Conservation (phyloP, 64 coral and sea anemone genomes). For the Exaiptasia diaphana region DNA sequence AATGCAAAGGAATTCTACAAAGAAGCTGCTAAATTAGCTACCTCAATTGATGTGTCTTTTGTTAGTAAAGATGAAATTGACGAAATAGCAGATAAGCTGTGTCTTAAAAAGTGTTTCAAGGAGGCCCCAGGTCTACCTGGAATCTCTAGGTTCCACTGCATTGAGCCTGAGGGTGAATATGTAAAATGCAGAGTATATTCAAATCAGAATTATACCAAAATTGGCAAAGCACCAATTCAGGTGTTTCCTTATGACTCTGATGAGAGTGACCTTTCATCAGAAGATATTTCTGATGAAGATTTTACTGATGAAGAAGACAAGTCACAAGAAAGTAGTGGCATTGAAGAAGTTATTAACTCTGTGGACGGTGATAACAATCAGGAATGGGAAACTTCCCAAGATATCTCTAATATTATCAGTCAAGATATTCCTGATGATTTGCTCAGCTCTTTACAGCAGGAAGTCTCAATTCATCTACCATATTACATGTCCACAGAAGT, state of each 20-base stretch:
- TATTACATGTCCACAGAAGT: not conserved
- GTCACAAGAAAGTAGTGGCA: too few relatives aligned
- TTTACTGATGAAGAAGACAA: not conserved
- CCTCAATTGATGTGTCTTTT: conserved; percentile 24
- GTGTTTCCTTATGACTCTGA: conserved; percentile 26
- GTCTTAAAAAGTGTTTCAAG: conserved; percentile 37
- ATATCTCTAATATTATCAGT: not conserved
- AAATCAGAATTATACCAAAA: not conserved
- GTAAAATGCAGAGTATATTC: conserved; percentile 38
- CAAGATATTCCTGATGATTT: not conserved
- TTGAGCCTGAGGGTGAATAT: conserved; percentile 39
- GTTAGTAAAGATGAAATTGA: conserved; percentile 31
- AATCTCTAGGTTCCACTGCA: conserved; percentile 65
- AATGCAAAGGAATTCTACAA: conserved; percentile 42
- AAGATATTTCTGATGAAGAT: not conserved
- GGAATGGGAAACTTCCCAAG: not conserved
- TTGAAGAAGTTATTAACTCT: not conserved
- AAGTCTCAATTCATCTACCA: not conserved
- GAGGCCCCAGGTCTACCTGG: conserved; percentile 45
- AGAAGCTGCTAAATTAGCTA: conserved; percentile 11
- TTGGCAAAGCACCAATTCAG: not conserved
- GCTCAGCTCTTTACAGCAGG: not conserved
- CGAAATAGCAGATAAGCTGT: conserved; percentile 5
- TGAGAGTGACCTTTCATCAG: not conserved
- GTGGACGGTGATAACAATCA: not conserved